Conservation (phyloP, 2,888 invertebrate species). For the Cheilosia vulpina region DNA sequence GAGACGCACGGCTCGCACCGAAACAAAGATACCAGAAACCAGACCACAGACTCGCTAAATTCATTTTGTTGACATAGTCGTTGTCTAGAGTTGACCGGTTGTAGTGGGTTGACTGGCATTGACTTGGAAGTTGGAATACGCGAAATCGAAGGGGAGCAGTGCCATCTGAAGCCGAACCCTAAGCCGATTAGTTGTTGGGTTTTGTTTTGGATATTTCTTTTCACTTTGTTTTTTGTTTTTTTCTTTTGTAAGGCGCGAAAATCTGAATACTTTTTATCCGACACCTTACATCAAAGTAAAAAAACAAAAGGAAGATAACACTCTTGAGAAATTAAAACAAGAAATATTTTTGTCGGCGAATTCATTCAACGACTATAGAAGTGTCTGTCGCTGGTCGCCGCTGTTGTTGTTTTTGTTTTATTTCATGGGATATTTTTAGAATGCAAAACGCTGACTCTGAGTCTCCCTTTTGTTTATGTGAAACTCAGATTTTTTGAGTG, state of each 20-base stretch:
- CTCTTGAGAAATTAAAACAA: constrained; percentile 35
- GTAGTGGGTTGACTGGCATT: constrained; percentile 13
- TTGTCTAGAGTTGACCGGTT: constrained; percentile 41
- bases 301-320: constrained; percentile 53
- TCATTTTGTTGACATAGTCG: constrained; percentile 50
- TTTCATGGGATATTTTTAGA: constrained; percentile 63
- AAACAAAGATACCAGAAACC: not conserved
- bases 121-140: constrained; percentile 8
- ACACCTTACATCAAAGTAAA: constrained; percentile 40
- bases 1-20: not conserved
- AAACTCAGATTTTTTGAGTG: constrained; percentile 64
- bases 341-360: constrained; percentile 46
- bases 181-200: constrained; percentile 12
- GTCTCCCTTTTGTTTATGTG: constrained; percentile 67
- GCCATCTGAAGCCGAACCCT: not conserved
- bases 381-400: constrained; percentile 53
- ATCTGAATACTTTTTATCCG: constrained; percentile 47
- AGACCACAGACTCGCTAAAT: constrained; percentile 5
- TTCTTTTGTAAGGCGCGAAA: constrained; percentile 49
- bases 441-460: constrained; percentile 69
- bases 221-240: constrained; percentile 2
- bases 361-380: constrained; percentile 48
- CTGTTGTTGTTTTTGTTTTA: constrained; percentile 30
- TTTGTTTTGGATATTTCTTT: constrained; percentile 21
- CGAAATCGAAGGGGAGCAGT: constrained; percentile 44